Evolutionary conservation across 2,888 invertebrate genomes (phyloP).

Genomic region (Drosophila neonasuta): DNA sequence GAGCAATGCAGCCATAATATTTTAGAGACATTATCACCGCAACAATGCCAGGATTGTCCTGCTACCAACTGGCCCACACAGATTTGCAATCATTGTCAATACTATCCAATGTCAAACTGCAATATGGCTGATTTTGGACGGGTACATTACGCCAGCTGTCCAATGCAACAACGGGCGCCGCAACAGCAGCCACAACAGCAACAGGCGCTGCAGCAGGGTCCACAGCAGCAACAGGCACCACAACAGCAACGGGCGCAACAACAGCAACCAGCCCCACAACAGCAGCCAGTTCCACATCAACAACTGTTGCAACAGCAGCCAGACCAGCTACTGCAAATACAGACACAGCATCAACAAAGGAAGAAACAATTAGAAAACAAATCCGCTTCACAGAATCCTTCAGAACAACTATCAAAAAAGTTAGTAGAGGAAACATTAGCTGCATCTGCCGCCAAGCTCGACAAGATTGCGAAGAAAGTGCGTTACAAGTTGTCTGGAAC

Average conservation of each 20-base stretch:
- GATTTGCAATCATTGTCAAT: not conserved
- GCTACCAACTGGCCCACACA: slow-evolving; percentile 1
- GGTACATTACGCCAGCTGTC: not conserved
- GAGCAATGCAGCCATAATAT: slow-evolving; percentile 18
- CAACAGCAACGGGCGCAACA: no score
- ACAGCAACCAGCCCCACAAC: no score
- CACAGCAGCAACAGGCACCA: not conserved
- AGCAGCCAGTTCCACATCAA: not conserved
- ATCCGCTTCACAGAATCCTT: not conserved
- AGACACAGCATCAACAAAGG: not conserved
- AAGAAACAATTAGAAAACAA: not conserved
- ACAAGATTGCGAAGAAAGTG: not conserved
- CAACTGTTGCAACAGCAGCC: not conserved
- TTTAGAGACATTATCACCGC: slow-evolving; percentile 1
- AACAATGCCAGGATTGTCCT: slow-evolving; percentile 20
- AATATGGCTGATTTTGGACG: not conserved
- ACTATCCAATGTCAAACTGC: not conserved
- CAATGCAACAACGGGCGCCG: not conserved
- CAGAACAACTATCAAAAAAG: slow-evolving; percentile 3
- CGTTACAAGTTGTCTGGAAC: not conserved
- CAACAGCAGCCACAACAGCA: not conserved
- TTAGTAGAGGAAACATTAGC: not conserved
- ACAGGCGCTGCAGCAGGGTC: not conserved
- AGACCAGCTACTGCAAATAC: not conserved
- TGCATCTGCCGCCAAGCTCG: not conserved